Evolutionary conservation across 92 coral and sea anemone genomes (phyloP), one percentile per base, ranked within the genome.

Genomic region (Hydrozoanthus gracilis): DNA sequence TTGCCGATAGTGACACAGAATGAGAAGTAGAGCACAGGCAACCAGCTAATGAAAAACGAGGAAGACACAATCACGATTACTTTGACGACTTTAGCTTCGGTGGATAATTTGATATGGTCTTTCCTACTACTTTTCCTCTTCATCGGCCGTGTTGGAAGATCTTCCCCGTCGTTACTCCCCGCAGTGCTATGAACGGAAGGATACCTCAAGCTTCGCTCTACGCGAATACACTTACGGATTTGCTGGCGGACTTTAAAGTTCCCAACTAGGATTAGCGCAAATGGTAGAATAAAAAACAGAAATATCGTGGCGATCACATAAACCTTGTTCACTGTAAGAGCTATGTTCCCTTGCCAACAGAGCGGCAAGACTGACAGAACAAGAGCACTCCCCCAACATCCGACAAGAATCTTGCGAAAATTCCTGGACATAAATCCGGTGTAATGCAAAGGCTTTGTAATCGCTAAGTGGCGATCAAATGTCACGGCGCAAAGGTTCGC

Each of bases 401-500:
- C 70, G 44, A 89, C 83, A 0, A 92, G 52, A 78, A 94, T 82
- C 86, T 84, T 86, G 39, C 91, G 88, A 83, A 80, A 91, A 79
- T 90, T 82, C 82, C 82, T 94, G 46, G 88, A 75, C 86, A 94
- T 92, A 13, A 88, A 84, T 48, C 55, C 83, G n/a, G 83, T 65
- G 89, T 94, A 94, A 39, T 92, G 89, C 58, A 94, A 84, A 10
- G 98, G 98, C 35, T 84, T 83, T 76, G 92, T 87, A 77, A 94
- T 89, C 14, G 98, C 98, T 17, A 92, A 68, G 89, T 94, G 91
- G 56, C 98, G 93, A 73, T 94, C 98, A 62, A 82, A 86, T 8
- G 98, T 94, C 54, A 94, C 98, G 2, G 94, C 98, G 44, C 95
- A 94, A 15, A 94, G 86, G 62, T 94, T 94, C 20, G 98, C 80